These are phyloP conservation scores for Patella ulyssiponensis DNA, from an alignment of 2,888 invertebrate species.

Conservation along the genomic window DNA sequence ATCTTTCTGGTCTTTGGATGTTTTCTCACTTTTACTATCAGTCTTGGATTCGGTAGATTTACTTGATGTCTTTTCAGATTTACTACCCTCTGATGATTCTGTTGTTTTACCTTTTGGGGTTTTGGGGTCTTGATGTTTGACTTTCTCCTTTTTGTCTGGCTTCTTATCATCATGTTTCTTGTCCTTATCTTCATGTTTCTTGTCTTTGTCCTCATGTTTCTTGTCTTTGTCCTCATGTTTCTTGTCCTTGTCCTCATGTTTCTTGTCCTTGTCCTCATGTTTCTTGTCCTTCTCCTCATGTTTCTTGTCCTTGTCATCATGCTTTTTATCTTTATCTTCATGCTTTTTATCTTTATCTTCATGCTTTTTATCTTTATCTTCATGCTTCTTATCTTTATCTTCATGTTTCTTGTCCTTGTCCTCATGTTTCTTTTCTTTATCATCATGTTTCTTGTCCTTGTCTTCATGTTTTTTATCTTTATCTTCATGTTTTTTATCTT, in stretches of 20 bases:
- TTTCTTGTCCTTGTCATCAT: constrained; percentile 41
- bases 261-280: constrained; percentile 30
- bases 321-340: constrained; percentile 35
- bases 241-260: constrained; percentile 44
- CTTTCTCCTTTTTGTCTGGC: constrained; percentile 28
- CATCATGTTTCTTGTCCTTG: constrained; percentile 26
- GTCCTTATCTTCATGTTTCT: constrained; percentile 42
- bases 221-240: constrained; percentile 41
- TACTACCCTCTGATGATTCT: constrained; percentile 37
- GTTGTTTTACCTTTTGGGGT: constrained; percentile 42
- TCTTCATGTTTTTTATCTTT: too few relatives aligned
- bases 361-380: constrained; percentile 31
- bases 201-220: constrained; percentile 36
- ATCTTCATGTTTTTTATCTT: too few relatives aligned
- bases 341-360: constrained; percentile 34
- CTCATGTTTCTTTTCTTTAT: constrained; percentile 30
- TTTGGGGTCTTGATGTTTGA: constrained; percentile 31
- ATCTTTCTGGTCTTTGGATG: constrained; percentile 29
- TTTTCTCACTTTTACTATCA: constrained; percentile 22
- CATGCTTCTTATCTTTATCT: constrained; percentile 39
- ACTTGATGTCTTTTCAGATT: constrained; percentile 32
- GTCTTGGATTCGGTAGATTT: constrained; percentile 27
- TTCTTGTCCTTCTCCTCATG: constrained; percentile 32
- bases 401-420: constrained; percentile 40
- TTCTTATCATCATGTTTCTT: constrained; percentile 28